Percentiles rank a stretch among this genome's conserved stretches.
These are phyloP conservation scores for Drosophila mettleri DNA, from an alignment of 2,888 invertebrate species.

Conservation along the genomic window DNA sequence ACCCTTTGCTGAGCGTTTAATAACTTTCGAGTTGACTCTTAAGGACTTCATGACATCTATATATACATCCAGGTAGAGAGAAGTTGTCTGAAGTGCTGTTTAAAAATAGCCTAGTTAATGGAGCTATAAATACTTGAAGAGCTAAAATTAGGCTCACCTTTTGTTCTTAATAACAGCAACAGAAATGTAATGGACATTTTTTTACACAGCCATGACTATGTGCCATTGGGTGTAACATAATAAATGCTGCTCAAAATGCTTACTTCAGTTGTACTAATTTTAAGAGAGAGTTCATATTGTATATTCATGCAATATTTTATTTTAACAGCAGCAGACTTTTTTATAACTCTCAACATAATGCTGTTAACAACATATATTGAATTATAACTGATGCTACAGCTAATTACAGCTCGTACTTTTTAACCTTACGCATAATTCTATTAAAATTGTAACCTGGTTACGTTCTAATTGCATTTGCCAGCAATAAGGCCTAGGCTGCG, in stretches of 20 bases:
- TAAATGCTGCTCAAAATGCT: background rate
- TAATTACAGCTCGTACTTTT: background rate
- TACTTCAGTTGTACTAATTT: background rate
- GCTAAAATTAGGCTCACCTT: slow-evolving; percentile 15
- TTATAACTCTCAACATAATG: slow-evolving; percentile 4
- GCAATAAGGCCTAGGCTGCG: background rate
- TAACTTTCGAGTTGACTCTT: slow-evolving; percentile 26
- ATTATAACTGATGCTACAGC: background rate
- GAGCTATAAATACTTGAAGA: background rate
- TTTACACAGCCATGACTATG: background rate
- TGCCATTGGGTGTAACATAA: background rate
- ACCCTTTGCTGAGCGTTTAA: slow-evolving; percentile 33
- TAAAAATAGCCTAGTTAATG: slow-evolving; percentile 19
- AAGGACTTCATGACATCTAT: slow-evolving; percentile 5
- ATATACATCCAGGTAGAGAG: background rate
- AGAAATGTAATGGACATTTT: background rate
- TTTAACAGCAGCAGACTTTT: background rate
- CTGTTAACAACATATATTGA: too few species aligned
- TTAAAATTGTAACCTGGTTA: slow-evolving; percentile 4
- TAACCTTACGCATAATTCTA: background rate
- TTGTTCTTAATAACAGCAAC: background rate
- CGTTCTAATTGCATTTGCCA: slow-evolving; percentile 14
- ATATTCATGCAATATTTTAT: background rate
- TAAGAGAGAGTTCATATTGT: background rate
- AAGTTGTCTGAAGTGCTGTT: background rate